Percentiles rank a stretch among this genome's conserved stretches.
These are phyloP conservation scores for Alca torda DNA, from an alignment of 2,797 vertebrate species.

Conservation along the genomic window DNA sequence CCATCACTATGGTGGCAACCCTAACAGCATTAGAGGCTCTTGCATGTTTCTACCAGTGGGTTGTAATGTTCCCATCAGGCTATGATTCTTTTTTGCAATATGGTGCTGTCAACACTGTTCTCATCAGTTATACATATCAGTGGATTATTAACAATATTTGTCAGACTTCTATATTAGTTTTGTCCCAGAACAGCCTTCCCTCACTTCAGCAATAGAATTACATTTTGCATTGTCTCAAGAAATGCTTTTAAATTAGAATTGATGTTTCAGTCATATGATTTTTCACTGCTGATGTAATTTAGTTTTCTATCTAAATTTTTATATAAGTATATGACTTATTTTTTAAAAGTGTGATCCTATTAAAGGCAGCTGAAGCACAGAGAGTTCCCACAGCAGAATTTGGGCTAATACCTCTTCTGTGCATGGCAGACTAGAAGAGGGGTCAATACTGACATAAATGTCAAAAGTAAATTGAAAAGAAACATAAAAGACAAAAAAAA, in stretches of 20 bases:
- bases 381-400: background rate
- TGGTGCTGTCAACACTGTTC: conserved; percentile 85
- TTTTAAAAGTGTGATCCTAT: background rate
- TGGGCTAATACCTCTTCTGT: background rate
- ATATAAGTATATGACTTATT: conserved; percentile 42
- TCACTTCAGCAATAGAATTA: conserved; percentile 71
- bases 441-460: background rate
- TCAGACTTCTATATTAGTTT: conserved; percentile 86
- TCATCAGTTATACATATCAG: conserved; percentile 83
- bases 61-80: conserved; percentile 76
- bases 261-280: conserved; percentile 70
- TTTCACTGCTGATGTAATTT: conserved; percentile 74
- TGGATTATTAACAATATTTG: conserved; percentile 87
- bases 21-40: conserved; percentile 81
- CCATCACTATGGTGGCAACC: conserved; percentile 68
- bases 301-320: conserved; percentile 68
- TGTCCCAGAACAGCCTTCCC: conserved; percentile 63
- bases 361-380: conserved; percentile 24
- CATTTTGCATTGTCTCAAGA: conserved; percentile 71
- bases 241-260: conserved; percentile 76
- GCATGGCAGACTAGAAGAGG: background rate
- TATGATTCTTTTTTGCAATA: conserved; percentile 82
- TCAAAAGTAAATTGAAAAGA: conserved; percentile 3
- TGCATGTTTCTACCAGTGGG: conserved; percentile 74
- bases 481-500: background rate